Conservation (phyloP, 2,797 vertebrate species). For the Ctenosaura bakeri region DNA sequence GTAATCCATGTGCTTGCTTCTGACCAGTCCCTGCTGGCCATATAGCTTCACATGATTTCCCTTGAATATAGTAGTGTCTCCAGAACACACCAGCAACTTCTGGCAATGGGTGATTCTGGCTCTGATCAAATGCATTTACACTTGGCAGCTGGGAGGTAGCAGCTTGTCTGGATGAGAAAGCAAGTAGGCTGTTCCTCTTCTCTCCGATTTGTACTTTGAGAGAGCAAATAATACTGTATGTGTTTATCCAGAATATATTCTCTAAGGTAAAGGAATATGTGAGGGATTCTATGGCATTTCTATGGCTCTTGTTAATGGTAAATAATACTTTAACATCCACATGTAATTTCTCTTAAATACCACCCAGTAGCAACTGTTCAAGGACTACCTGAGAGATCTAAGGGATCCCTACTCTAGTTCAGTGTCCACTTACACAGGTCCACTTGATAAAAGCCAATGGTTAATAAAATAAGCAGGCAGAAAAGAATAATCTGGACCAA, state of each 20-base stretch:
- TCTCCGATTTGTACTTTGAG: background rate
- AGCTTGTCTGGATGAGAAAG: slow-evolving; percentile 16
- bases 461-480: background rate
- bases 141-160: slow-evolving; percentile 53
- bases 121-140: slow-evolving; percentile 42
- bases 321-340: background rate
- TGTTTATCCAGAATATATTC: background rate
- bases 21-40: slow-evolving; percentile 70
- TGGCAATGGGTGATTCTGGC: slow-evolving; percentile 51
- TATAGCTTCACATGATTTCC: slow-evolving; percentile 67
- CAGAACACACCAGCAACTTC: slow-evolving; percentile 50
- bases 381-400: background rate
- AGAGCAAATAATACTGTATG: background rate
- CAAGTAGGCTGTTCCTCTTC: slow-evolving; percentile 26
- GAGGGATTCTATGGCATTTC: background rate
- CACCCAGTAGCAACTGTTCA: background rate
- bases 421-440: no score
- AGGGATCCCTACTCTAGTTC: background rate
- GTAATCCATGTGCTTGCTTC: slow-evolving; percentile 69
- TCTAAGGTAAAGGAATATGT: background rate
- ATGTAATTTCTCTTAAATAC: background rate
- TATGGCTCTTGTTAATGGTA: background rate
- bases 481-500: background rate
- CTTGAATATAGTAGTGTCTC: slow-evolving; percentile 69
- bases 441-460: background rate